Base-by-base conservation (phyloP, 2,888 invertebrate species). In the Ligdia adustata region DNA sequence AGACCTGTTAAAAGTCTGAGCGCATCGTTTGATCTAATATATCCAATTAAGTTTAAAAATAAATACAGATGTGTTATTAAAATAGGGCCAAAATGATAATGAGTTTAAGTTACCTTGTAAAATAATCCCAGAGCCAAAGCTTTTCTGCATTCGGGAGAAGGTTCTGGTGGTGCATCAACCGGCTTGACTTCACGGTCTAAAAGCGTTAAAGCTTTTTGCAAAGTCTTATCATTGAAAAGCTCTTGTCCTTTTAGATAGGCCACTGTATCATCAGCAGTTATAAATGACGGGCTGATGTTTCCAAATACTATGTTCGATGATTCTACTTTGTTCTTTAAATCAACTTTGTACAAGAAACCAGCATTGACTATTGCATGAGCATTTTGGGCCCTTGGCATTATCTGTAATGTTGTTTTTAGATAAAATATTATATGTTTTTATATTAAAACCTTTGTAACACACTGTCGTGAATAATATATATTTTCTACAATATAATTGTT, bases 351-450 rank as follows among this genome's bases (percentile, higher is more conserved):
- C 2, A 92, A 76, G 66, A 96, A 95, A 1, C 93, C 96, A 0
- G 95, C 95, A 69, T 95, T 95, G 0, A 96, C 93, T 52, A 94
- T 92, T 0, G 95, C 95, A 62, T 95, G 95, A 0, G 95, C 92
- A 68, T 95, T 95, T 83, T 95, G 95, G 0, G 94, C 92, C 55
- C 95, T 83, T 0, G 94, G 93, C 92, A 94, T 94, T 57, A 95
- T 93, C 95, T 95, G 69, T 49, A 41, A 24, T 20, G 2, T 4
- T 9, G 9, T 24, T 4, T 2, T n/a, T 24, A 4, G 14, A 24
- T 31, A n/a, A 26, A 9, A 26, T 32, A 32, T 37, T 22, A 18
- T 9, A 18, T 4, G 5, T 27, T 3, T 27, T 16, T 35, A 24
- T 22, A 11, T n/a, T 22, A 2, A 2, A 2, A 18, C 11, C n/a